Percentiles rank a stretch among this genome's conserved stretches.
Conservation (phyloP, 1,140 invertebrate genomes). For the Caenorhabditis inopinata region DNA sequence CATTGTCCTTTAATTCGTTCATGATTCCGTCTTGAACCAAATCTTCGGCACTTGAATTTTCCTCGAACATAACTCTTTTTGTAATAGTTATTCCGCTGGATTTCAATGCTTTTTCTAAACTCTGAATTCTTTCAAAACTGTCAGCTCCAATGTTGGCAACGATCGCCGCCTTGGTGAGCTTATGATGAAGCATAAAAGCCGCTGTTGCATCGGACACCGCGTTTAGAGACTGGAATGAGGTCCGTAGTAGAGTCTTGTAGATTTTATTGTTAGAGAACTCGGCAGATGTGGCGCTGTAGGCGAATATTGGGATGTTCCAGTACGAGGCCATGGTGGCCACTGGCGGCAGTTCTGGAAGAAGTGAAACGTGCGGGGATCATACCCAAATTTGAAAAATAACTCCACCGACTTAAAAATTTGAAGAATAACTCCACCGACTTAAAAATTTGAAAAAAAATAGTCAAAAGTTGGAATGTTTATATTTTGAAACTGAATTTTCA, state of each 20-base stretch:
- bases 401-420: no score
- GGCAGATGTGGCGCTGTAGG: conserved; percentile 55
- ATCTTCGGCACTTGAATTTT: background rate
- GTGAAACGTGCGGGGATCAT: no score
- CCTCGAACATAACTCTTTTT: conserved; percentile 8
- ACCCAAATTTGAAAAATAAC: background rate
- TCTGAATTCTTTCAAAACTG: conserved; percentile 6
- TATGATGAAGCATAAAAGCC: conserved; percentile 53
- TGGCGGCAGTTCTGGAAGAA: conserved; percentile 52
- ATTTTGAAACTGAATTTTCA: no score
- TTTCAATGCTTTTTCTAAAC: background rate
- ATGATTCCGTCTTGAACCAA: conserved; percentile 53
- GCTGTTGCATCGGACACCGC: conserved; percentile 52
- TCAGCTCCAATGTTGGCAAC: conserved; percentile 25
- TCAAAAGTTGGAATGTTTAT: no score
- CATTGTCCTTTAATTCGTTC: conserved; percentile 52
- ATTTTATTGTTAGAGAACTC: conserved; percentile 47
- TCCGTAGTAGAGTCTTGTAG: conserved; percentile 51
- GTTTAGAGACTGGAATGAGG: conserved; percentile 48
- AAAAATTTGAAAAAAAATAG: no score
- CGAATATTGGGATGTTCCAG: conserved; percentile 60
- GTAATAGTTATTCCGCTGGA: background rate
- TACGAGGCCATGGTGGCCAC: conserved; percentile 59
- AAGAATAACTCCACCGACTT: no score
- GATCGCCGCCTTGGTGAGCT: conserved; percentile 49